Evolutionary conservation across 2,888 invertebrate species (phyloP), one percentile per base, ranked within the genome.

Genomic region (Dastarcus helophoroides): DNA sequence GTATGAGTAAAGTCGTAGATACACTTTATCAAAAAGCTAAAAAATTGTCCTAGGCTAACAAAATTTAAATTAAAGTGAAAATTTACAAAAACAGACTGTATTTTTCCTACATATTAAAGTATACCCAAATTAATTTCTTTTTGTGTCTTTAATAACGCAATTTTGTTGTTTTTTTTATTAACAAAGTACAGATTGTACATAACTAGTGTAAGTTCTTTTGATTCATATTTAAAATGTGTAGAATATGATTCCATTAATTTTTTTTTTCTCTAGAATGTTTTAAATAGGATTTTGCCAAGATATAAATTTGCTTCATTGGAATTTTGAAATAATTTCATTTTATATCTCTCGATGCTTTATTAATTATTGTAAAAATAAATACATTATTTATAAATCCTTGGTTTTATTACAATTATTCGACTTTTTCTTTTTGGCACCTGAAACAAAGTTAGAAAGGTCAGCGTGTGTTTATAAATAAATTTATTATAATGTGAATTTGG

Each of bases 1-100:
- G 88, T 64, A 94, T 99, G 93, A 93, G 95, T 53, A 95, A 95
- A 74, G 98, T 98, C 54, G 95, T 98, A 49, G 98, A 98, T 65
- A 91, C 95, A 30, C 76, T 98, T 48, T 98, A 97, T 69, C 91
- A 93, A 72, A 95, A 95, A 70, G 95, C 97, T 44, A 95, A 97
- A 71, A 95, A 95, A 67, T 75, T 98, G 44, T 90, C 91, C 66
- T 94, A 82, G 68, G 55, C 50, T 39, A 42, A 38, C 33, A 26
- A 36, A 35, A 35, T 36, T 26, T 26, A 38, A 39, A 40, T 37
- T 39, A 39, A 35, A 41, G 27, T 36, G 35, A n/a, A n/a, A n/a
- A n/a, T n/a, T n/a, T n/a, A 31, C 35, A 22, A 34, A 39, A 48
- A 46, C 48, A 52, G 51, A 52, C 53, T 53, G 53, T 52, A 50